Conservation (phyloP, 2,113 vertebrate species). For the Delphinus delphis region DNA sequence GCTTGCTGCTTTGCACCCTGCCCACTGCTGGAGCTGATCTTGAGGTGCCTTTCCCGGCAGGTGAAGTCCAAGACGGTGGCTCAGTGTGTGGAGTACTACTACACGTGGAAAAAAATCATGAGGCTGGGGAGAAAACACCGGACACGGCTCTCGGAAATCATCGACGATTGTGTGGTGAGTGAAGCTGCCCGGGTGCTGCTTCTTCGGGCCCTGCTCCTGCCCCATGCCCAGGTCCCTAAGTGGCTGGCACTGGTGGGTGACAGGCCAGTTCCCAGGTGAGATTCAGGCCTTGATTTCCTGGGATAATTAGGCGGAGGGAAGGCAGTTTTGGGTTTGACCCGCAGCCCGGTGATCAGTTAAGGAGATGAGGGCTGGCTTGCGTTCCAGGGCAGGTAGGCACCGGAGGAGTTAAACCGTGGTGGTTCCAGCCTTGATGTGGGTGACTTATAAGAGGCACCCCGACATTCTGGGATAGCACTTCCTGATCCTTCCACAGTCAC, state of each 20-base stretch:
- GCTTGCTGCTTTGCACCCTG: too few species aligned
- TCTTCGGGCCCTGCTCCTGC: neutral
- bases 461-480: neutral
- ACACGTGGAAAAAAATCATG: slow-evolving; percentile 94
- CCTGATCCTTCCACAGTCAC: neutral
- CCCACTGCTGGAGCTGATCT: neutral
- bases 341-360: neutral
- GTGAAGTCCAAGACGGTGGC: slow-evolving; percentile 93
- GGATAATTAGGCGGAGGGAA: neutral
- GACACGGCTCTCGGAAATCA: slow-evolving; percentile 82
- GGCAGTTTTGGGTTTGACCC: fast-evolving
- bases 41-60: slow-evolving; percentile 72
- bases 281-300: neutral
- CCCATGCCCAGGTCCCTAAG: neutral
- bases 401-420: neutral
- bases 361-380: neutral
- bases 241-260: neutral
- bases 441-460: neutral
- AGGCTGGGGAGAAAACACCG: slow-evolving; percentile 85
- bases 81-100: slow-evolving; percentile 96
- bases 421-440: neutral
- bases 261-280: neutral
- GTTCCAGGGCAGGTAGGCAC: neutral
- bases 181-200: neutral
- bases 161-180: slow-evolving; percentile 86